These are phyloP conservation scores for Diploscapter pachys DNA, from an alignment of 1,140 invertebrate species.

Conservation along the genomic window DNA sequence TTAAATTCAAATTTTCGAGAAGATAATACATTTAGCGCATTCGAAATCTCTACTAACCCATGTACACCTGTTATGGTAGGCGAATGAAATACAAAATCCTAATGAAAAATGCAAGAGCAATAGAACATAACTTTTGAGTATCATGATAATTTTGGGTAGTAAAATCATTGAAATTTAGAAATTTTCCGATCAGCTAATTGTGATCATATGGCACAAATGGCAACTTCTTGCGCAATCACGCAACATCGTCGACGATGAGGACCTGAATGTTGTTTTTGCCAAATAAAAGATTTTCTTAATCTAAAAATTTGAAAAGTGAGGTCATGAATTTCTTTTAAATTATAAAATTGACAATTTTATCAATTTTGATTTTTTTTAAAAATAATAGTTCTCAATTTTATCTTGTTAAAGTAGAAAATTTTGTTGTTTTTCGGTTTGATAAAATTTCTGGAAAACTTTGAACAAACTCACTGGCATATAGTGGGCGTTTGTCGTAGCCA, in stretches of 20 bases:
- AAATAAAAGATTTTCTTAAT: not conserved
- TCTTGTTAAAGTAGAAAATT: not conserved
- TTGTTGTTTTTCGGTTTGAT: not conserved
- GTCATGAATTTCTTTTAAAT: slow-evolving; percentile 16
- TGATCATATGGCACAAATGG: slow-evolving; percentile 27
- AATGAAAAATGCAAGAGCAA: too few species aligned
- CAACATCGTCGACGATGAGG: slow-evolving; percentile 21
- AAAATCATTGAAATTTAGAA: too few species aligned
- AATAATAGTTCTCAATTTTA: not conserved
- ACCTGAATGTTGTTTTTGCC: slow-evolving; percentile 7
- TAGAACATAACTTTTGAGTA: too few species aligned
- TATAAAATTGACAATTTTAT: not conserved
- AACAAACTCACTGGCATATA: slow-evolving; percentile 18
- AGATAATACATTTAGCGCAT: too few species aligned
- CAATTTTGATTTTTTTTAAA: not conserved
- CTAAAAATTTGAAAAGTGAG: not conserved
- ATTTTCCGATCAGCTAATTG: too few species aligned
- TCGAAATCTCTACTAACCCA: too few species aligned
- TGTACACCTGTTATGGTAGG: too few species aligned
- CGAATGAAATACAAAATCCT: too few species aligned
- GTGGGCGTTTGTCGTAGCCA: not conserved
- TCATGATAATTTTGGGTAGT: too few species aligned
- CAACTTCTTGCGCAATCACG: slow-evolving; percentile 28
- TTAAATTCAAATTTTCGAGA: too few species aligned
- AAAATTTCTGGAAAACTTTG: not conserved